These are phyloP conservation scores for Sthenelais limicola DNA, from an alignment of 2,888 invertebrate species.

Conservation along the genomic window DNA sequence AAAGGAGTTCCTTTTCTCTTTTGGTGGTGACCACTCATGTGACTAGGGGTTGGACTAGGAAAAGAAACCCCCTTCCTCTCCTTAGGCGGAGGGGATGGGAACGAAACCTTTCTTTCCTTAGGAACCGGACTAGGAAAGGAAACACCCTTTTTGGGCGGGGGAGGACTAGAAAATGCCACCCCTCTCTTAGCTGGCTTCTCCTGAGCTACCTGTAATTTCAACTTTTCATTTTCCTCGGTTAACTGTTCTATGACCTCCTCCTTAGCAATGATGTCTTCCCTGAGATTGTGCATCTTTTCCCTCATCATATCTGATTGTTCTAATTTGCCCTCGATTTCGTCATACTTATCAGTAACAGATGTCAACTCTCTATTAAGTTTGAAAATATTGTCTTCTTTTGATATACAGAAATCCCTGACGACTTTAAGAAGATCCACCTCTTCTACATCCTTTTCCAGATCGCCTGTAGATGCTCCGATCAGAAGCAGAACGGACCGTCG, in stretches of 20 bases:
- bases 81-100: conserved; percentile 8
- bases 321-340: neutral
- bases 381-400: conserved; percentile 13
- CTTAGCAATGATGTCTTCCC: conserved; percentile 27
- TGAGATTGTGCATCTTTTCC: neutral
- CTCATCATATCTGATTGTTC: neutral
- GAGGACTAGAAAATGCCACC: neutral
- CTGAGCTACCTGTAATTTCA: neutral
- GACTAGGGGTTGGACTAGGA: conserved; percentile 23
- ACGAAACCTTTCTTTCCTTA: neutral
- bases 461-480: conserved; percentile 3
- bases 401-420: neutral
- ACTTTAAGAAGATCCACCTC: conserved; percentile 15
- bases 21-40: conserved; percentile 10
- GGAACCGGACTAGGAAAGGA: conserved; percentile 4
- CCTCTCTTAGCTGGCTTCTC: neutral
- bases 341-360: conserved; percentile 9
- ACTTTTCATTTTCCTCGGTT: conserved; percentile 7
- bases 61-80: conserved; percentile 16
- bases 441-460: conserved; percentile 1
- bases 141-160: neutral
- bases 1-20: neutral
- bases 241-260: conserved; percentile 29
- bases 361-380: neutral
- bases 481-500: conserved; percentile 44